phyloP scores from a whole-genome alignment of 2,888 invertebrate species.

The Ryuthela nishihirai region DNA sequence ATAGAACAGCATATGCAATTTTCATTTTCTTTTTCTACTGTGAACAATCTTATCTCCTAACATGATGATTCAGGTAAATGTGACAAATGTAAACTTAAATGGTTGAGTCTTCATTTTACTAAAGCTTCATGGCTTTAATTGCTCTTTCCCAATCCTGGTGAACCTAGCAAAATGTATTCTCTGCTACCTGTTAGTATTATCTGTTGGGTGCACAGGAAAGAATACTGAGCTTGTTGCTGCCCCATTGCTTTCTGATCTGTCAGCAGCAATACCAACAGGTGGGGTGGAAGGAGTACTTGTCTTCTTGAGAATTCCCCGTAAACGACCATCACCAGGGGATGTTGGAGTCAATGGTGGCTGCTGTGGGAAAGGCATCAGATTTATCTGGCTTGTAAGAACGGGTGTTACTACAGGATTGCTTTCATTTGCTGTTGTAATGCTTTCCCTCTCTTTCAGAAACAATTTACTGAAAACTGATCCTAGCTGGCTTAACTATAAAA shows the following conservation, averaged over 20 bases:
- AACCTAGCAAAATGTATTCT: background rate
- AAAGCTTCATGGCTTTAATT: too few relatives aligned
- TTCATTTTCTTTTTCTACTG: too few relatives aligned
- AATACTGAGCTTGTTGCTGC: slow-evolving; percentile 17
- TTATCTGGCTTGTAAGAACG: slow-evolving; percentile 30
- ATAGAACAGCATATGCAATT: too few relatives aligned
- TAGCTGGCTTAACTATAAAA: slow-evolving; percentile 8
- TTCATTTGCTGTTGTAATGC: slow-evolving; percentile 17
- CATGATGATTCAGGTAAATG: too few relatives aligned
- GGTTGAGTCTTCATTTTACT: too few relatives aligned
- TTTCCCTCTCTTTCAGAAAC: slow-evolving; percentile 35
- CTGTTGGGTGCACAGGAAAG: slow-evolving; percentile 18
- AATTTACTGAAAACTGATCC: slow-evolving; percentile 25
- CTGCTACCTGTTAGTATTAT: slow-evolving; percentile 31
- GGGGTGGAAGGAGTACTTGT: slow-evolving; percentile 12
- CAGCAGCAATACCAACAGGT: background rate
- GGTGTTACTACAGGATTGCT: slow-evolving; percentile 19
- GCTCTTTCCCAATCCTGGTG: too few relatives aligned
- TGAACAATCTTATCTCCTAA: too few relatives aligned
- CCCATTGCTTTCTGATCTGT: slow-evolving; percentile 3
- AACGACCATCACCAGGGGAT: slow-evolving; percentile 37
- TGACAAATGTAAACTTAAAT: too few relatives aligned
- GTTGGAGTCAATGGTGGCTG: slow-evolving; percentile 34
- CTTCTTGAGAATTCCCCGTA: slow-evolving; percentile 41
- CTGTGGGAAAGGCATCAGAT: slow-evolving; percentile 22